A percentile compares a stretch with the other conserved stretches of the same genome.
These are phyloP conservation scores for Semaprochilodus insignis DNA, from an alignment of 2,797 vertebrate genomes.

Conservation along the genomic window DNA sequence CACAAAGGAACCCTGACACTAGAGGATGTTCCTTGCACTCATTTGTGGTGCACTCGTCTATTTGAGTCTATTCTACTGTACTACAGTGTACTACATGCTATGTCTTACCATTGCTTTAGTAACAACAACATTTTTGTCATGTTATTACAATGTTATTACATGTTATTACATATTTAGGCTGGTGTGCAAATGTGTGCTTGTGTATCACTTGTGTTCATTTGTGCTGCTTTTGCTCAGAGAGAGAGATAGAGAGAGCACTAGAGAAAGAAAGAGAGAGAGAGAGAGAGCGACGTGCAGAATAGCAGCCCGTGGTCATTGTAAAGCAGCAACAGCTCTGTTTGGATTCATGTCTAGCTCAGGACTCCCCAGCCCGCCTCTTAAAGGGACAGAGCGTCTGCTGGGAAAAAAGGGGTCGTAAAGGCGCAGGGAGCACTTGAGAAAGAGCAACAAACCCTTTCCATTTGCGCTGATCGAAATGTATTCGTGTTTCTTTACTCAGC, in stretches of 20 bases:
- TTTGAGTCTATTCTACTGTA: background rate
- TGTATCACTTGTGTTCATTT: constrained; percentile 38
- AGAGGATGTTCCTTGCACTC: constrained; percentile 18
- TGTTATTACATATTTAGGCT: too few species aligned
- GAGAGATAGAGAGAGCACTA: constrained; percentile 37
- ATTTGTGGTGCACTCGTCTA: constrained; percentile 73
- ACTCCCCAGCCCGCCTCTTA: constrained; percentile 80
- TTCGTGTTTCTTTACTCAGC: too few species aligned
- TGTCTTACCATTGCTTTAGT: background rate
- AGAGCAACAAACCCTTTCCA: background rate
- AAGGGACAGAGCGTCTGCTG: constrained; percentile 71
- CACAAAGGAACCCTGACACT: constrained; percentile 42
- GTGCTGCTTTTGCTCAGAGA: constrained; percentile 47
- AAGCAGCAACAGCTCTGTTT: constrained; percentile 78
- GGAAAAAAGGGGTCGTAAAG: constrained; percentile 57
- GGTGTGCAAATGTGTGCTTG: background rate
- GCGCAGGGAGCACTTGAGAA: constrained; percentile 46
- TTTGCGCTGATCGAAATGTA: too few species aligned
- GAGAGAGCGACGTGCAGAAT: constrained; percentile 55
- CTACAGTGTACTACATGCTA: background rate
- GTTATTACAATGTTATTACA: too few species aligned
- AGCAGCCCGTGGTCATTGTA: constrained; percentile 80
- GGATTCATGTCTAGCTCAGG: constrained; percentile 65
- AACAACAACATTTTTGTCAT: background rate
- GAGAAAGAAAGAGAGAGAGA: constrained; percentile 8